A percentile compares a stretch with the other conserved stretches of the same genome.
phyloP scores from a whole-genome alignment of 2,888 invertebrate species.

The Branchipolynoe longqiensis region DNA sequence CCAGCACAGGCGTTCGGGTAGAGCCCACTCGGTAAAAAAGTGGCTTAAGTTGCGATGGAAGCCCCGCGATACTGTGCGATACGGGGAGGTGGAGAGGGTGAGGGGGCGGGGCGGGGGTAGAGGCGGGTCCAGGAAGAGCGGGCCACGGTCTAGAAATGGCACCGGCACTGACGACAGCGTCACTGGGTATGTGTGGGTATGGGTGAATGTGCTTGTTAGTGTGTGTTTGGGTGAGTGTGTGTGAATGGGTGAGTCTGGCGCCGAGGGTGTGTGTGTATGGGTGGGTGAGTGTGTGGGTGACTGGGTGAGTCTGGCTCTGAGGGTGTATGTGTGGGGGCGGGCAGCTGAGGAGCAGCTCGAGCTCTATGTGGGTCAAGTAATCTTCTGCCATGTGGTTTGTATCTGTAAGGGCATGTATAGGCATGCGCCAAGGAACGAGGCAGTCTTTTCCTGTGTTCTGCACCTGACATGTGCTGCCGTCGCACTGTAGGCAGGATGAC shows the following conservation, averaged over 20 bases:
- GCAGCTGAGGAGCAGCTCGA: neutral
- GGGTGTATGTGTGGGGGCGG: neutral
- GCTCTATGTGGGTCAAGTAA: constrained; percentile 47
- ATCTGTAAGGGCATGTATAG: constrained; percentile 49
- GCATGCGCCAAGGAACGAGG: too few relatives aligned
- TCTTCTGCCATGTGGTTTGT: constrained; percentile 50
- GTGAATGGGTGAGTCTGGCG: neutral
- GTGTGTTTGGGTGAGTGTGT: neutral
- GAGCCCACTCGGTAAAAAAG: too few relatives aligned
- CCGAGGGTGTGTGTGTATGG: too few relatives aligned
- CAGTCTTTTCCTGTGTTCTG: too few relatives aligned
- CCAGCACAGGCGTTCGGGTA: too few relatives aligned
- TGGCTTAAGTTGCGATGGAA: too few relatives aligned
- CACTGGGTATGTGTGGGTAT: neutral
- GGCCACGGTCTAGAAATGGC: constrained; percentile 21
- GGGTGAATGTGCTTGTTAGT: neutral
- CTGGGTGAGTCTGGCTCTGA: neutral
- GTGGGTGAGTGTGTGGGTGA: too few relatives aligned
- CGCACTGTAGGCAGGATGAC: too few relatives aligned
- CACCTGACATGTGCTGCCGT: too few relatives aligned
- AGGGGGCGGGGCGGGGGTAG: neutral
- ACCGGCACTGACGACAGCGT: neutral
- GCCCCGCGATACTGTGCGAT: too few relatives aligned
- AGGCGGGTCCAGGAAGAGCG: neutral
- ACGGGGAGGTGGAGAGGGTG: neutral